Evolutionary conservation across 2,888 invertebrate genomes (phyloP).

Genomic region (Stramonita haemastoma): DNA sequence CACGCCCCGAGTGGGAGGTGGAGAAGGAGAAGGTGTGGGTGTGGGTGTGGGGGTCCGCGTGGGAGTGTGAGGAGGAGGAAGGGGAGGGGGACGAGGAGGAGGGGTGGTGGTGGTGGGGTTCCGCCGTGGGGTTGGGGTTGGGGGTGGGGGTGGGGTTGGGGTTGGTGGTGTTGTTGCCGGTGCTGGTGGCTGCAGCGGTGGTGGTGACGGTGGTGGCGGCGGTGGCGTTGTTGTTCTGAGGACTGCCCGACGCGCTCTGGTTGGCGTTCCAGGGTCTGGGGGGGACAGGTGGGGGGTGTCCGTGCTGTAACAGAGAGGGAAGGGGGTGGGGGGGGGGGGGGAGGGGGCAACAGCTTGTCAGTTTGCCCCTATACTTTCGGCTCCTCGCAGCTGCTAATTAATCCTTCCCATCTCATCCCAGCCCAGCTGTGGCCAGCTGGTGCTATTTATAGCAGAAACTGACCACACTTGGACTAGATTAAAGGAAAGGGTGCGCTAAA

Average conservation of each 20-base stretch:
- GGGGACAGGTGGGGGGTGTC: neutral
- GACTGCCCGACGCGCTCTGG: neutral
- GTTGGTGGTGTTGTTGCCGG: constrained; percentile 15
- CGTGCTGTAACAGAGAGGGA: neutral
- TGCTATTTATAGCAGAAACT: too few relatives aligned
- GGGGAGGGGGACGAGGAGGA: constrained; percentile 2
- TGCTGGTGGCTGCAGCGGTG: constrained; percentile 6
- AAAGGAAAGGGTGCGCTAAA: too few relatives aligned
- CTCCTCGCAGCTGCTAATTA: too few relatives aligned
- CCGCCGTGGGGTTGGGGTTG: neutral
- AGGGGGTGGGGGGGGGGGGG: neutral
- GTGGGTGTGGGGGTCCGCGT: neutral
- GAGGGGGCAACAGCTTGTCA: too few relatives aligned
- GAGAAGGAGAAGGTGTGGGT: constrained; percentile 41
- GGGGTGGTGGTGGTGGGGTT: constrained; percentile 19
- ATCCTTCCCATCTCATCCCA: too few relatives aligned
- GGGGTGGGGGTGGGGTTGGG: constrained; percentile 6
- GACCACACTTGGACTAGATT: too few relatives aligned
- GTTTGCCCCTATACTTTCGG: too few relatives aligned
- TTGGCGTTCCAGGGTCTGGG: neutral
- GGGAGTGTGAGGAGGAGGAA: neutral
- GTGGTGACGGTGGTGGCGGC: constrained; percentile 24
- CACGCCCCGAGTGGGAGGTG: constrained; percentile 45
- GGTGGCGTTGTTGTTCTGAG: neutral
- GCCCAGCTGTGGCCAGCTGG: too few relatives aligned